phyloP scores from a whole-genome alignment of 2,888 invertebrate species.

The Eulithis prunata region DNA sequence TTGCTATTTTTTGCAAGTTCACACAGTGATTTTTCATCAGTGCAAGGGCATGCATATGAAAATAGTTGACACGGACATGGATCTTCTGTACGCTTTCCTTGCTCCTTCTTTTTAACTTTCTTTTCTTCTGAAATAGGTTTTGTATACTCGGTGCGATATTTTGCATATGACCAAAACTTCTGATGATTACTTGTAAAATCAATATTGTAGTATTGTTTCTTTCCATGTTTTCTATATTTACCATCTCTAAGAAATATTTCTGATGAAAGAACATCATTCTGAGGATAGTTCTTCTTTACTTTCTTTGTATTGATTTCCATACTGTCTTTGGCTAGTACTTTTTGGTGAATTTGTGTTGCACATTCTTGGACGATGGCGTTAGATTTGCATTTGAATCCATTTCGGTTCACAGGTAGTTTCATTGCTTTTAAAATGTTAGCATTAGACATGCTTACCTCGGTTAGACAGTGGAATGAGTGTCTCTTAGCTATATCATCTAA shows the following conservation, averaged over 20 bases:
- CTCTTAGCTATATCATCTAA: conserved; percentile 68
- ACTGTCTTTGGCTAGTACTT: conserved; percentile 51
- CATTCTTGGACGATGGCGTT: conserved; percentile 66
- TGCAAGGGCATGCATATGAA: conserved; percentile 70
- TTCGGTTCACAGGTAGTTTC: conserved; percentile 42
- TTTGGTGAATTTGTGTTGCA: conserved; percentile 60
- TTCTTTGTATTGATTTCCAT: conserved; percentile 52
- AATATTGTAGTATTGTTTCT: conserved; percentile 44
- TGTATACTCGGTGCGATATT: conserved; percentile 64
- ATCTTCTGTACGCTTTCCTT: conserved; percentile 57
- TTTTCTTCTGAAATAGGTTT: conserved; percentile 60
- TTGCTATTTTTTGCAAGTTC: conserved; percentile 56
- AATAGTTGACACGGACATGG: conserved; percentile 73
- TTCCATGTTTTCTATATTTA: conserved; percentile 45
- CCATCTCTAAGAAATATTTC: conserved; percentile 64
- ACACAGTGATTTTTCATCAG: conserved; percentile 56
- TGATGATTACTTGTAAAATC: conserved; percentile 52
- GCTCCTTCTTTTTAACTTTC: conserved; percentile 57
- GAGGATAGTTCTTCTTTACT: conserved; percentile 47
- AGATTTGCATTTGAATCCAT: conserved; percentile 51
- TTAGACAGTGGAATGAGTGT: conserved; percentile 64
- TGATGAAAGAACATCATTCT: conserved; percentile 55
- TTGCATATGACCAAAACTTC: conserved; percentile 68
- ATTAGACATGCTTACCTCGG: conserved; percentile 52
- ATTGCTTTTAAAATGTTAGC: conserved; percentile 50